These are phyloP conservation scores for Epizoanthus rinbou DNA, from an alignment of 92 coral and sea anemone genomes.

Conservation along the genomic window DNA sequence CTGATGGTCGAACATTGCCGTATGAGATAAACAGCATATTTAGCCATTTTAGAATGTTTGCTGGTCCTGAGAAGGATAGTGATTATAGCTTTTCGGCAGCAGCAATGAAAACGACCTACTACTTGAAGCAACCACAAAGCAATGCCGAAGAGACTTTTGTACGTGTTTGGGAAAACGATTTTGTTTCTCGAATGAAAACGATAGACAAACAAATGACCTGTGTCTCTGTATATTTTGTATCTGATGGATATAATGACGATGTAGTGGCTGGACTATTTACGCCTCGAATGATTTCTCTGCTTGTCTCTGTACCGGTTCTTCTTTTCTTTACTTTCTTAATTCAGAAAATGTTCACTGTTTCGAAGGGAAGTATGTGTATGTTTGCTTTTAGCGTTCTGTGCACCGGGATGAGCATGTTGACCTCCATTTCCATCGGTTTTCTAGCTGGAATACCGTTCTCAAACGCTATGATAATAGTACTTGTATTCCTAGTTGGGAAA, in stretches of 20 bases:
- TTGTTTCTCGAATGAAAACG: constrained; percentile 46
- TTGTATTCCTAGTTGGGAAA: constrained; percentile 49
- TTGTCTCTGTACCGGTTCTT: constrained; percentile 32
- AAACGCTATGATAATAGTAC: constrained; percentile 47
- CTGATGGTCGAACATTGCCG: constrained; percentile 54
- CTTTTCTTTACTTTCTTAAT: constrained; percentile 28
- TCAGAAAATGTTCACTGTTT: constrained; percentile 5
- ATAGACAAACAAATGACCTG: constrained; percentile 44
- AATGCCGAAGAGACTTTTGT: constrained; percentile 10
- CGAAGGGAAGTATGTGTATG: constrained; percentile 28
- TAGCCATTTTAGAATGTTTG: constrained; percentile 12
- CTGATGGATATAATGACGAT: constrained; percentile 26
- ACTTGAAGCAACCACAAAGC: constrained; percentile 48
- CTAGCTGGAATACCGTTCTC: constrained; percentile 46
- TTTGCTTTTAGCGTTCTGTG: constrained; percentile 25
- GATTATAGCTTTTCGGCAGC: constrained; percentile 43
- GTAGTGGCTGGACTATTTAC: constrained; percentile 38
- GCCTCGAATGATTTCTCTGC: constrained; percentile 34
- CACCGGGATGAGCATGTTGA: constrained; percentile 30
- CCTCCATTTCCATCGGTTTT: constrained; percentile 39
- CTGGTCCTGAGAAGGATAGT: not conserved
- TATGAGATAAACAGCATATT: constrained; percentile 42
- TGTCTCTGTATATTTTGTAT: constrained; percentile 37
- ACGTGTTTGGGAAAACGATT: constrained; percentile 53
- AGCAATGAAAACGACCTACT: constrained; percentile 61